A percentile compares a stretch with the other conserved stretches of the same genome.
Conservation (phyloP, 2,113 vertebrate species). For the Atlantisia rogersi region DNA sequence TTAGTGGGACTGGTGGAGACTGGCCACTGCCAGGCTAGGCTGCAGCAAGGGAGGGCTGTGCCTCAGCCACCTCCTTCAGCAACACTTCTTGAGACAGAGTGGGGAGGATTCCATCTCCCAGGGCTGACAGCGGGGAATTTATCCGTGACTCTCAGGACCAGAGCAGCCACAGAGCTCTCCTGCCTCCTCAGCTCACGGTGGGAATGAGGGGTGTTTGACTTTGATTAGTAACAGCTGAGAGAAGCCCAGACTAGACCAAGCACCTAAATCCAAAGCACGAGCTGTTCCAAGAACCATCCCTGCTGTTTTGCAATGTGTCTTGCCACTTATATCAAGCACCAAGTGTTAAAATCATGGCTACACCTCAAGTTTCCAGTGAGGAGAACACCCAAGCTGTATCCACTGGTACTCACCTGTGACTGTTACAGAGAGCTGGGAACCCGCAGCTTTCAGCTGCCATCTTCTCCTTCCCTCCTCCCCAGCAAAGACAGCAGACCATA, state of each 20-base stretch:
- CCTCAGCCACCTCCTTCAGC: too few relatives aligned
- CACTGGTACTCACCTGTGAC: not conserved
- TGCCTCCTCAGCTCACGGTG: rapidly evolving
- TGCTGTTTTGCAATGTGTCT: not conserved
- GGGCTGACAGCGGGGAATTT: not conserved
- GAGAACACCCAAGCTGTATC: rapidly evolving
- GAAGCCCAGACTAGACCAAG: not conserved
- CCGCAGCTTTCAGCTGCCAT: not conserved
- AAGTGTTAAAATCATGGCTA: not conserved
- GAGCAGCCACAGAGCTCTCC: not conserved
- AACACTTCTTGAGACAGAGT: not conserved
- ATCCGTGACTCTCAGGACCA: rapidly evolving
- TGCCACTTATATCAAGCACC: not conserved
- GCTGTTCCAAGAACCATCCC: not conserved
- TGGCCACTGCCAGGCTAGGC: not conserved
- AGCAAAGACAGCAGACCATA: not conserved
- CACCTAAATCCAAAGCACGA: not conserved
- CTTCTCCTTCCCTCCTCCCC: not conserved
- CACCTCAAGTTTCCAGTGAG: not conserved
- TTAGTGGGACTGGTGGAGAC: not conserved
- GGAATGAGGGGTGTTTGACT: not conserved
- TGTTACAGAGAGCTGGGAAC: not conserved
- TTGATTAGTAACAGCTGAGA: not conserved
- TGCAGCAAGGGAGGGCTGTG: not conserved
- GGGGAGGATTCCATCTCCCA: not conserved